Conservation (phyloP, 2,797 vertebrate species). For the Enteromius radiatus region DNA sequence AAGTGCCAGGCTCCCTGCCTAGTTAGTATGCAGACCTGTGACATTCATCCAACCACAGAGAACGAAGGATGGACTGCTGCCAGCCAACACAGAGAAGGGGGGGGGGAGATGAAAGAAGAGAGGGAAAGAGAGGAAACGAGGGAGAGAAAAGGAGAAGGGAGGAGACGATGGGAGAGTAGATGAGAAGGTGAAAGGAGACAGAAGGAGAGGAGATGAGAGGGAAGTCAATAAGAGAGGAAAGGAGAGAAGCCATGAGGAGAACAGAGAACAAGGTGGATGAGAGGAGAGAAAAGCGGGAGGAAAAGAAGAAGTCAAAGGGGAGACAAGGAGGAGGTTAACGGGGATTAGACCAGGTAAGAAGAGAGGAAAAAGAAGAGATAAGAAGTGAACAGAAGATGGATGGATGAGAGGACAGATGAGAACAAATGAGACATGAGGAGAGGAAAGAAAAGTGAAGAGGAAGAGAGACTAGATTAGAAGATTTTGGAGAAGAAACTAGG, state of each 20-base stretch:
- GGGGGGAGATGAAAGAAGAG: not conserved
- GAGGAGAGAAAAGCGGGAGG: not conserved
- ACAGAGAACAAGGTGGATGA: not conserved
- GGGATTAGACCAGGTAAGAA: not conserved
- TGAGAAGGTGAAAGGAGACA: not conserved
- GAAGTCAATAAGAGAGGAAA: not conserved
- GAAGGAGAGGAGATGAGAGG: not conserved
- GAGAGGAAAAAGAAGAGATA: not conserved
- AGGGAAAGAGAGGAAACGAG: not conserved
- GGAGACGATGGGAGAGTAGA: not conserved
- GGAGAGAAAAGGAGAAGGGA: not conserved
- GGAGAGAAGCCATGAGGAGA: not conserved
- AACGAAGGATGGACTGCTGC: slow-evolving; percentile 21
- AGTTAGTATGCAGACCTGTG: slow-evolving; percentile 57
- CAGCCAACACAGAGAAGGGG: slow-evolving; percentile 12
- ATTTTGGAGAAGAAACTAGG: not conserved
- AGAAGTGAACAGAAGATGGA: not conserved
- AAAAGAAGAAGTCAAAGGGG: not conserved
- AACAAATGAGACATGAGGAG: not conserved
- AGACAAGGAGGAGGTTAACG: not conserved
- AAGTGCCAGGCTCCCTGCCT: slow-evolving; percentile 55
- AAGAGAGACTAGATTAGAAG: not conserved
- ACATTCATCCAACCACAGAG: slow-evolving; percentile 34
- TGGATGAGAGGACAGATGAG: not conserved
- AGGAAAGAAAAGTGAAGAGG: not conserved